Conservation (phyloP, 1,140 invertebrate species). For the Platyura marginata region DNA sequence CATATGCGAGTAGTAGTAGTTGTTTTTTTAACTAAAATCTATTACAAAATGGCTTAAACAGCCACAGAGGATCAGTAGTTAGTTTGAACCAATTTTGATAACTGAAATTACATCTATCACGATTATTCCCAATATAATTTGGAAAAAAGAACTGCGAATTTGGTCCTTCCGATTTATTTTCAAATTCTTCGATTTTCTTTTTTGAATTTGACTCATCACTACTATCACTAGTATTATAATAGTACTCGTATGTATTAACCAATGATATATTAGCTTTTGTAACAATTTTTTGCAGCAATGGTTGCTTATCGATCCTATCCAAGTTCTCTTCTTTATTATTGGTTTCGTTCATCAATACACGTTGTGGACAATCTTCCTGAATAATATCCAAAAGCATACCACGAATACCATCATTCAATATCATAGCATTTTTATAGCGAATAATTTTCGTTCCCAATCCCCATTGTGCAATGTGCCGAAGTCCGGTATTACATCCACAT, state of each 20-base stretch:
- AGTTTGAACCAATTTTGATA: conserved; percentile 17
- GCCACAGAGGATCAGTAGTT: conserved; percentile 17
- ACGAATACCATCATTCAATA: conserved; percentile 12
- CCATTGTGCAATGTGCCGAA: conserved; percentile 22
- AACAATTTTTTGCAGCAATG: not conserved
- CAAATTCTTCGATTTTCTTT: conserved; percentile 5
- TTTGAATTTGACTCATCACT: not conserved
- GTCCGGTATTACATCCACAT: conserved; percentile 33
- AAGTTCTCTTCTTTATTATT: not conserved
- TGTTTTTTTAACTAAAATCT: too few relatives aligned
- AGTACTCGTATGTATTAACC: not conserved
- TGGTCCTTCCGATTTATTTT: not conserved
- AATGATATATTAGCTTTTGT: not conserved
- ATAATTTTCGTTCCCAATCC: conserved; percentile 18
- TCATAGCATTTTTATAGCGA: conserved; percentile 14
- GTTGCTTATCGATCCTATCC: not conserved
- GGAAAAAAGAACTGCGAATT: not conserved
- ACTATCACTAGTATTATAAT: not conserved
- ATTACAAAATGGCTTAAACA: conserved; percentile 18
- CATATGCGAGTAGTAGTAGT: too few relatives aligned
- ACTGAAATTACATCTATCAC: conserved; percentile 16
- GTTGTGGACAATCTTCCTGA: conserved; percentile 30
- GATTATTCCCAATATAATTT: conserved; percentile 11
- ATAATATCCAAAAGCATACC: conserved; percentile 33
- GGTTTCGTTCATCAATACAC: not conserved